phyloP scores from a whole-genome alignment of 2,797 vertebrate genomes.

The Tauraco hartlaubi region DNA sequence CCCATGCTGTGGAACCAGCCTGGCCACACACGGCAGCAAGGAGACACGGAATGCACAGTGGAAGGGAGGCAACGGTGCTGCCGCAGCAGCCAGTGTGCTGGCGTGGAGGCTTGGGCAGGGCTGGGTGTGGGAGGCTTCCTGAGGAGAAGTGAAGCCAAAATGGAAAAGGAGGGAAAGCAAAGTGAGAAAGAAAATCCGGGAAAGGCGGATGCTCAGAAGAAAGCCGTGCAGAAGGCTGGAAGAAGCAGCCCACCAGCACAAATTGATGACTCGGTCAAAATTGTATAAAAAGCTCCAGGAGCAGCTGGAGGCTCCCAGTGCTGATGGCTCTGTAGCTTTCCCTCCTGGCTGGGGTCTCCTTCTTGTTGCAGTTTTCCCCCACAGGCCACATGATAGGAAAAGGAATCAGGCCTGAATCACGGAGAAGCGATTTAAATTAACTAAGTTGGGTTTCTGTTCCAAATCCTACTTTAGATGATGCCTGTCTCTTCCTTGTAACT shows the following conservation, averaged over 20 bases:
- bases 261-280: neutral
- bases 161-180: neutral
- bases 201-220: neutral
- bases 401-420: neutral
- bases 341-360: neutral
- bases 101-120: neutral
- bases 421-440: neutral
- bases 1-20: rapidly evolving
- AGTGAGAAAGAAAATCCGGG: constrained; percentile 5
- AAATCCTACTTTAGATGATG: neutral
- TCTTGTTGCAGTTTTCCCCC: neutral
- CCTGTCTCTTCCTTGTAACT: constrained; percentile 1
- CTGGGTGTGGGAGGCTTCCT: neutral
- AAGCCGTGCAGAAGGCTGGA: neutral
- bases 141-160: neutral
- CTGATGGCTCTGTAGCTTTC: neutral
- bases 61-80: rapidly evolving
- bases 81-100: neutral
- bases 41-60: rapidly evolving
- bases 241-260: constrained; percentile 12
- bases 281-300: neutral
- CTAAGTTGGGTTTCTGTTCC: neutral
- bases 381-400: neutral
- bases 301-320: neutral
- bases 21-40: neutral